Conservation (phyloP, 1,140 invertebrate species). For the Nasonia longicornis region DNA sequence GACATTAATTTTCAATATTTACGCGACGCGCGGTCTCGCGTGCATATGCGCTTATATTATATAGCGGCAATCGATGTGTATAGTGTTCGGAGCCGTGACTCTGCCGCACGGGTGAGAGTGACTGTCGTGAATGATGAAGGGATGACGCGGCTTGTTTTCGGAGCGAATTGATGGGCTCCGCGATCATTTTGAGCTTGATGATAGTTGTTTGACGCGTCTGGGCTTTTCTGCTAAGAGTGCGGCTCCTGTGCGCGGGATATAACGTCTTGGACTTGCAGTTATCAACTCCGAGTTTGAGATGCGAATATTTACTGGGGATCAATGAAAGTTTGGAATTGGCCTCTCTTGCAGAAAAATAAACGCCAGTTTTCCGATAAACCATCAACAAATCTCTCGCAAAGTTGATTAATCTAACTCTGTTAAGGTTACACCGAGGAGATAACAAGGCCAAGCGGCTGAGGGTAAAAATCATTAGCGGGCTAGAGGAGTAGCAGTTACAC, state of each 20-base stretch:
- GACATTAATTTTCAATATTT: constrained; percentile 13
- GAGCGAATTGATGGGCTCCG: not conserved
- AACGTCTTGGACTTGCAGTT: too few species aligned
- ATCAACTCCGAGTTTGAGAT: too few species aligned
- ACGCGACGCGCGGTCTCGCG: not conserved
- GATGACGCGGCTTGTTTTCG: not conserved
- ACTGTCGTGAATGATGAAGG: not conserved
- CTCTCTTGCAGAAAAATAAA: too few species aligned
- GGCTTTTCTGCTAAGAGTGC: not conserved
- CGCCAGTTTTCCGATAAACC: too few species aligned
- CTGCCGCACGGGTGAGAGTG: not conserved
- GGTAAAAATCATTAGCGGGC: not conserved
- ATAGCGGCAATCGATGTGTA: not conserved
- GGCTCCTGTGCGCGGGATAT: too few species aligned
- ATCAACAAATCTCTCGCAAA: too few species aligned
- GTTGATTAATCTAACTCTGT: not conserved
- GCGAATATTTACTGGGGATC: too few species aligned
- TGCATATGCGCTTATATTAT: not conserved
- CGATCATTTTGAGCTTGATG: not conserved
- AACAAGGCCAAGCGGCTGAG: too few species aligned
- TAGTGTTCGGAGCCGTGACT: not conserved
- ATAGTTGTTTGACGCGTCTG: not conserved
- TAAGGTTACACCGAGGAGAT: not conserved
- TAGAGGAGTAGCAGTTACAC: not conserved
- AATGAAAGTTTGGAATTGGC: too few species aligned